Conservation (phyloP, 2,113 vertebrate genomes). For the Argyrosomus japonicus region DNA sequence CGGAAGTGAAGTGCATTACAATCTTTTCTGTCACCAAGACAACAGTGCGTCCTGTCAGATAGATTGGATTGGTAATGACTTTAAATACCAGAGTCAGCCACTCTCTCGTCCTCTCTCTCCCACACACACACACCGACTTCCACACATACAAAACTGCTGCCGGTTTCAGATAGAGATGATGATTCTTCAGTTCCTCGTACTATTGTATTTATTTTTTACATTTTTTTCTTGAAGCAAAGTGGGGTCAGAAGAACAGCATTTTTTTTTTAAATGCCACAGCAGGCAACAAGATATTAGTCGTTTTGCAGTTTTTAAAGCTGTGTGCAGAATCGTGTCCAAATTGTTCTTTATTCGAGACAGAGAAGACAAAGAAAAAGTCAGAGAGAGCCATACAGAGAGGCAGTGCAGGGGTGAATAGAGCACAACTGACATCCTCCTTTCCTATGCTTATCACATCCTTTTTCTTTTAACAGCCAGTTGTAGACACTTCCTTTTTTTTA, state of each 20-base stretch:
- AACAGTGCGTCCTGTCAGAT: constrained; percentile 50
- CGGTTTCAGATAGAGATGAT: constrained; percentile 48
- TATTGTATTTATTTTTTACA: neutral
- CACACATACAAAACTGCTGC: neutral
- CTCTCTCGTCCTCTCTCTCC: neutral
- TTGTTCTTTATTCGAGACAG: neutral
- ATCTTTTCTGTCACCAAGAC: constrained; percentile 64
- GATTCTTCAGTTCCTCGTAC: constrained; percentile 46
- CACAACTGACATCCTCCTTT: constrained; percentile 66
- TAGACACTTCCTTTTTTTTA: constrained; percentile 75
- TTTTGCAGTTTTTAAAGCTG: constrained; percentile 38
- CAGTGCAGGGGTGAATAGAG: constrained; percentile 60
- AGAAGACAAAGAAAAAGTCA: constrained; percentile 46
- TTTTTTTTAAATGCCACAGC: constrained; percentile 69
- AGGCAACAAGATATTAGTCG: constrained; percentile 45
- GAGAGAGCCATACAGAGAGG: constrained; percentile 36
- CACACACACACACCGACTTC: constrained; percentile 1
- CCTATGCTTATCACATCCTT: constrained; percentile 69
- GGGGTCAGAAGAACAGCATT: constrained; percentile 58
- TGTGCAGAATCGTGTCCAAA: constrained; percentile 56
- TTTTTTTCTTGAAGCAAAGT: constrained; percentile 43
- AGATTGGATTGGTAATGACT: constrained; percentile 69
- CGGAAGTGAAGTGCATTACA: constrained; percentile 37
- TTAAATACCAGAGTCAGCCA: constrained; percentile 73
- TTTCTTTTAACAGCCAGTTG: constrained; percentile 76